phyloP scores from a whole-genome alignment of 2,797 vertebrate species.

The Ctenopoma multispine region DNA sequence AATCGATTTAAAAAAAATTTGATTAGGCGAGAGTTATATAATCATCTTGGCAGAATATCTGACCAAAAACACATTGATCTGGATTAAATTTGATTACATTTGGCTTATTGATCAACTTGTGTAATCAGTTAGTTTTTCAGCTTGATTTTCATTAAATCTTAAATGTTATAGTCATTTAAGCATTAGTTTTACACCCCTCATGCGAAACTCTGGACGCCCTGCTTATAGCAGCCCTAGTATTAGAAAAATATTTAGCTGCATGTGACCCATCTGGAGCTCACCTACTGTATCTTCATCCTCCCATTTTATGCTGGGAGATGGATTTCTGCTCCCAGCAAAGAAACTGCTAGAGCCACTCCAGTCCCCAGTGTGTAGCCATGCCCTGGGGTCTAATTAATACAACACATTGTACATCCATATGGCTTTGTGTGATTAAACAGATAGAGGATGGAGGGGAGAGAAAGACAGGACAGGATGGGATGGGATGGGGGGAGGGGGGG shows the following conservation, averaged over 20 bases:
- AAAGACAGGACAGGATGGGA: constrained; percentile 8
- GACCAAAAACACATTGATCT: constrained; percentile 10
- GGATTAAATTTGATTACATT: constrained; percentile 1
- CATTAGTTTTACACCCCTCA: no score
- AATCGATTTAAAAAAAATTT: neutral
- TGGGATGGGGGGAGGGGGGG: constrained; percentile 4
- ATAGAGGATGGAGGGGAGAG: constrained; percentile 37
- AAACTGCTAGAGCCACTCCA: constrained; percentile 56
- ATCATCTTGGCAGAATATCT: neutral
- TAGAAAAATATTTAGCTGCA: constrained; percentile 12
- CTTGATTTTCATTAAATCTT: neutral
- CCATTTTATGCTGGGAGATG: constrained; percentile 28
- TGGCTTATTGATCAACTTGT: neutral
- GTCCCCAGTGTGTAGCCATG: constrained; percentile 57
- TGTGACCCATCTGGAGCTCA: constrained; percentile 25
- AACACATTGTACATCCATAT: constrained; percentile 80
- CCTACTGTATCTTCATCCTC: constrained; percentile 24
- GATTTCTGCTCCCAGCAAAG: constrained; percentile 59
- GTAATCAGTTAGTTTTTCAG: neutral
- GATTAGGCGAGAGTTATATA: constrained; percentile 2
- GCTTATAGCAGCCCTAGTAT: neutral
- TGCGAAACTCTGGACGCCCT: no score
- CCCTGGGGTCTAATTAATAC: constrained; percentile 81
- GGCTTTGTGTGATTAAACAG: constrained; percentile 74
- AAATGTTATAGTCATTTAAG: neutral